A percentile compares a stretch with the other conserved stretches of the same genome.
Conservation (phyloP, 2,888 invertebrate genomes). For the Ochlodes sylvanus region DNA sequence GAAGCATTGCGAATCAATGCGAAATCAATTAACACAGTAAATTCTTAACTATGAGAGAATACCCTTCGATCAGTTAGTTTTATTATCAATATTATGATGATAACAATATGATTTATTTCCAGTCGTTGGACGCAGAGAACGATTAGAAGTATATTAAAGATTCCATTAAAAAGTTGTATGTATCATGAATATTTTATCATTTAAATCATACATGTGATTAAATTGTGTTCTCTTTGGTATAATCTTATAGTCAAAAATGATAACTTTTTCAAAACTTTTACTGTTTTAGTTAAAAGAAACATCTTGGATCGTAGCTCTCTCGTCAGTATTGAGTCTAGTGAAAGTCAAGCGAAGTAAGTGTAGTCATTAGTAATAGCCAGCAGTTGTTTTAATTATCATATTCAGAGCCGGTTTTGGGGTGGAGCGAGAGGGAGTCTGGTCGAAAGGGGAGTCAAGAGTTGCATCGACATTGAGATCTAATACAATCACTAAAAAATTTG, state of each 20-base stretch:
- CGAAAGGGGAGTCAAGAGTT: too few species aligned
- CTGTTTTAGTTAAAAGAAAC: constrained; percentile 24
- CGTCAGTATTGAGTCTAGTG: constrained; percentile 1
- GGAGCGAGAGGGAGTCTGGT: too few species aligned
- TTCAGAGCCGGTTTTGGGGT: too few species aligned
- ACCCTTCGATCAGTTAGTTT: too few species aligned
- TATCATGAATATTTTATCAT: not conserved
- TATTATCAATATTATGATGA: not conserved
- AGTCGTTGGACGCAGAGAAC: constrained; percentile 17
- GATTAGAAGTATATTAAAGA: constrained; percentile 10
- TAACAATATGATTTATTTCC: not conserved
- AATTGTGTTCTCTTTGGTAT: too few species aligned
- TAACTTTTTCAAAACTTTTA: not conserved
- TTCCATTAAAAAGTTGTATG: constrained; percentile 19
- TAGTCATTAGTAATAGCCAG: too few species aligned
- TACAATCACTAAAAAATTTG: too few species aligned
- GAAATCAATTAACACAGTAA: not conserved
- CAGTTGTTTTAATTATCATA: too few species aligned
- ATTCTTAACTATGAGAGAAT: too few species aligned
- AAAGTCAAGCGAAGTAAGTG: not conserved
- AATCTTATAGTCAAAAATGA: too few species aligned
- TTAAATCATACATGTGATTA: not conserved
- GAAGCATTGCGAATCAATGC: not conserved
- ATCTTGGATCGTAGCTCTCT: constrained; percentile 30
- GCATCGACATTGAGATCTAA: too few species aligned